Base-by-base conservation (phyloP, 2,113 vertebrate genomes). In the Monarcha castaneiventris region DNA sequence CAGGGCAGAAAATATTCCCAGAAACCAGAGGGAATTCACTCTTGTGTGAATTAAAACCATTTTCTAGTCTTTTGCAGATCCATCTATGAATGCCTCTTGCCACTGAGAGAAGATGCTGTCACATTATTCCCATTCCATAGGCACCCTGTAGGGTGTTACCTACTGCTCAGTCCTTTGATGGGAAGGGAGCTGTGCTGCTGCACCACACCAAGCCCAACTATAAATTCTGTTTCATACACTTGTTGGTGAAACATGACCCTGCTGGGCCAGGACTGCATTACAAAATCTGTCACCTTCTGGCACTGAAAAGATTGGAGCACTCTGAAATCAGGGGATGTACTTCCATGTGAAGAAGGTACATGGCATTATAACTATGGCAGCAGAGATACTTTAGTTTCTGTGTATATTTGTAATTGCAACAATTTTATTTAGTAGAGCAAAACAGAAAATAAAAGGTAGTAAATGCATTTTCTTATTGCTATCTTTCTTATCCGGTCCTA, bases 191-290 rank as follows among this genome's bases (percentile, higher is more conserved):
- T 21, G 15, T 2, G 6, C 6, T 85, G 67, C 67, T 88, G 58
- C n/a, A n/a, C 13, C 13, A 49, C 75, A 41, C 9, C 12, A 83
- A 67, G 27, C 8, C 29, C 1, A 1, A 8, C 13, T 68, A n/a
- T 37, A 48, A 71, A 30, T 0, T 23, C 16, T 72, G 10, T 56
- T 90, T 92, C 39, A 68, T 76, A 32, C 6, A 44, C 6, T 51
- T 0, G 0, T 23, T 63, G 33, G 18, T 63, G 67, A 88, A 87
- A 82, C 10, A 30, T 0, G 0, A 25, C 6, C 11, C 25, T 83
- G 11, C 32, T 51, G 41, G 12, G 41, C 67, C 41, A 48, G 37
- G 58, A 35, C 13, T 33, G 29, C n/a, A 17, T 33, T 78, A 54
- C 25, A 72, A 84, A 75, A 39, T 51, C 30, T 78, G 21, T 14